A percentile compares a stretch with the other conserved stretches of the same genome.
Conservation (phyloP, 2,888 invertebrate species). For the Drosophila sordidula region DNA sequence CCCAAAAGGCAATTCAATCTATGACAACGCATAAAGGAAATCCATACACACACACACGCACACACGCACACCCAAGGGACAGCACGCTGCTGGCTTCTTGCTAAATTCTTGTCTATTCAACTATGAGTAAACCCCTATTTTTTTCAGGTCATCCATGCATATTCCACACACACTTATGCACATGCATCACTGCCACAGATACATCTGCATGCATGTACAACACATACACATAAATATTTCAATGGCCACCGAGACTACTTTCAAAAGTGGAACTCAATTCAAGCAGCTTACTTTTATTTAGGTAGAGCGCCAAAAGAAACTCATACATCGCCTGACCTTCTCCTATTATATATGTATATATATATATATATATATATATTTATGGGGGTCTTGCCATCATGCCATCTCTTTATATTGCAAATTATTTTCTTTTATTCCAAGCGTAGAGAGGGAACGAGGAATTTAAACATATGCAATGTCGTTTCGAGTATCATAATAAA, state of each 20-base stretch:
- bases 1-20: conserved; percentile 85
- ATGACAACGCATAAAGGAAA: conserved; percentile 69
- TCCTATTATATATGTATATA: not conserved
- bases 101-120: conserved; percentile 67
- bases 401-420: no score
- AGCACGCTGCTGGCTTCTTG: conserved; percentile 22
- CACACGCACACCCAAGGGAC: conserved; percentile 1
- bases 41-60: conserved; percentile 5
- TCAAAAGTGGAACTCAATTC: conserved; percentile 66
- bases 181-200: not conserved
- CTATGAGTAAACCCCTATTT: conserved; percentile 62
- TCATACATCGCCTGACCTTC: conserved; percentile 33
- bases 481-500: no score
- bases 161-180: conserved; percentile 8
- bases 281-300: conserved; percentile 69
- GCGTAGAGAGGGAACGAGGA: no score
- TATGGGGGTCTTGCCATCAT: no score
- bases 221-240: conserved; percentile 31
- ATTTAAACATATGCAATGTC: not conserved
- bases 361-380: no score
- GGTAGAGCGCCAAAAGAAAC: conserved; percentile 29
- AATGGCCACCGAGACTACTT: conserved; percentile 26
- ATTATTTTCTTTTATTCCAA: no score
- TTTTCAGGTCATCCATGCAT: conserved; percentile 66
- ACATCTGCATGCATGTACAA: not conserved